Conservation (phyloP, 2,797 vertebrate species). For the Aulostomus chinensis region DNA sequence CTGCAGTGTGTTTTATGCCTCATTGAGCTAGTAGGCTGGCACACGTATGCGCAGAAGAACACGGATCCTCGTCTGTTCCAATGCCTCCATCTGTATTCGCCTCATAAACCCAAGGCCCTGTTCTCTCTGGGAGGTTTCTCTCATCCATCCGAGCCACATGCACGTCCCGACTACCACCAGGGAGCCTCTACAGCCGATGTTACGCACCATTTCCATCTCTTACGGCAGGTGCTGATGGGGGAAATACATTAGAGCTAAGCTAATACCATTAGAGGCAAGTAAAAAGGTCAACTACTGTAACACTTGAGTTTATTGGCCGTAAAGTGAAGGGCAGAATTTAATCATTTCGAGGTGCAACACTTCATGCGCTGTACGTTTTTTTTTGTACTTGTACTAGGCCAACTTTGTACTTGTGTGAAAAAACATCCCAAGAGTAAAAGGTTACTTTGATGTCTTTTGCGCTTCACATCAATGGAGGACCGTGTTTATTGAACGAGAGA, state of each 20-base stretch:
- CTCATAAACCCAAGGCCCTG: conserved; percentile 3
- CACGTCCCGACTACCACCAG: conserved; percentile 7
- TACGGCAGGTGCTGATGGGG: conserved; percentile 6
- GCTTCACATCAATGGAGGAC: too few species aligned
- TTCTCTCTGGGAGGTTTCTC: neutral
- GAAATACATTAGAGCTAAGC: conserved; percentile 13
- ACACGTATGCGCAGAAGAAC: conserved; percentile 3
- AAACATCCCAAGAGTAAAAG: too few species aligned
- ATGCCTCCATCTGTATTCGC: conserved; percentile 28
- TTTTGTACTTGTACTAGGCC: too few species aligned
- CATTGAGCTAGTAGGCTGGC: too few species aligned
- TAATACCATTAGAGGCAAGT: too few species aligned
- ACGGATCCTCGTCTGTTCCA: conserved; percentile 2
- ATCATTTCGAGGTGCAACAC: too few species aligned
- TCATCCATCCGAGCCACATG: neutral
- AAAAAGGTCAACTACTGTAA: conserved; percentile 16
- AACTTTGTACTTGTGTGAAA: too few species aligned
- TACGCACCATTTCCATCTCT: conserved; percentile 28
- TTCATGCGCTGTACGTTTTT: too few species aligned
- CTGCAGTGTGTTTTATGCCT: neutral
- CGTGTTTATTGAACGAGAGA: too few species aligned
- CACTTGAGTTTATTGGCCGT: neutral
- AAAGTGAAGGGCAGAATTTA: neutral
- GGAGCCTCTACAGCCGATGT: conserved; percentile 21
- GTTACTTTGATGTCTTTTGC: too few species aligned